Evolutionary conservation across 2,797 vertebrate species (phyloP).

Genomic region (Pseudomugil tenellus): DNA sequence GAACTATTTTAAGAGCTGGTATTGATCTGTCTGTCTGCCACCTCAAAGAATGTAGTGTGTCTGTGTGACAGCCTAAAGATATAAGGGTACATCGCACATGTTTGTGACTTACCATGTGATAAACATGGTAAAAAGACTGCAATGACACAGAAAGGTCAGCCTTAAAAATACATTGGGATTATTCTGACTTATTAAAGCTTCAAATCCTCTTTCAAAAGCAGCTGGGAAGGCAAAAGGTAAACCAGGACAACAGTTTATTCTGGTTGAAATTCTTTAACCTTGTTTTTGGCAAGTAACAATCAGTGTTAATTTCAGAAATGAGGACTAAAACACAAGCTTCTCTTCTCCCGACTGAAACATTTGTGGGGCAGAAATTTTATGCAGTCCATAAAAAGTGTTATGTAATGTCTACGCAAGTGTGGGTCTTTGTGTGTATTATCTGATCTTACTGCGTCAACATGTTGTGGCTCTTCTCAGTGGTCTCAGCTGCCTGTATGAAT

Average conservation of each 20-base stretch:
- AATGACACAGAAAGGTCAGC: no score
- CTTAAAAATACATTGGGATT: conserved; percentile 28
- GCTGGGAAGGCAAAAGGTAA: conserved; percentile 40
- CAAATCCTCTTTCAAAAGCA: conserved; percentile 64
- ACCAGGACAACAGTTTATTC: conserved; percentile 25
- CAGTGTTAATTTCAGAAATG: conserved; percentile 32
- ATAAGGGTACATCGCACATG: neutral
- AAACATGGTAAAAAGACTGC: conserved; percentile 19
- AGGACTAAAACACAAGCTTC: conserved; percentile 12
- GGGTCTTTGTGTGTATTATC: conserved; percentile 24
- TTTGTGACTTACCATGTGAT: conserved; percentile 8
- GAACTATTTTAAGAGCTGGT: conserved; percentile 44
- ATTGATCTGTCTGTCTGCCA: conserved; percentile 56
- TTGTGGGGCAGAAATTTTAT: conserved; percentile 17
- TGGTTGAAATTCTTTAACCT: conserved; percentile 43
- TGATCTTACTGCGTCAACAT: conserved; percentile 43
- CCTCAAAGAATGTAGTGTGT: conserved; percentile 8
- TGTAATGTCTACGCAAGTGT: conserved; percentile 16
- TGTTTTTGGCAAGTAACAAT: conserved; percentile 19
- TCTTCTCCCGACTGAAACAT: conserved; percentile 22
- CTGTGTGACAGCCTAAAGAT: conserved; percentile 20
- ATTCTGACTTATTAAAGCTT: conserved; percentile 50
- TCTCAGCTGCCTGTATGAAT: conserved; percentile 49
- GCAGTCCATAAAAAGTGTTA: conserved; percentile 28
- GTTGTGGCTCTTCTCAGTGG: conserved; percentile 35